Evolutionary conservation across 2,797 vertebrate genomes (phyloP).

Genomic region (Buceros bicornis): DNA sequence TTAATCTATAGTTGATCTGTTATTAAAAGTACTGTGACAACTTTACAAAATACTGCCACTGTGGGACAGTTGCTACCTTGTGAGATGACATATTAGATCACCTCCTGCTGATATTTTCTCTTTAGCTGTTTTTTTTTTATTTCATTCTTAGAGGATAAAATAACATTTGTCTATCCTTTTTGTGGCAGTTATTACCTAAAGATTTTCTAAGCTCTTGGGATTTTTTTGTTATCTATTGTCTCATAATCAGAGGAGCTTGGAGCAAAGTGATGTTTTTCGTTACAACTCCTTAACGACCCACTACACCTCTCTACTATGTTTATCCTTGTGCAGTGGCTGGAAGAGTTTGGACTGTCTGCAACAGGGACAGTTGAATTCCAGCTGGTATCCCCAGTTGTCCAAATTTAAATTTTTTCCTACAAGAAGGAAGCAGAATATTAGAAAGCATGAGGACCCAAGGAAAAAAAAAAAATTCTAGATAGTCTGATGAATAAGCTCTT

Average conservation of each 20-base stretch:
- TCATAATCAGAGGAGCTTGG: neutral
- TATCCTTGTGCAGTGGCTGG: neutral
- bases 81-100: neutral
- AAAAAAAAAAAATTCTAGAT: neutral
- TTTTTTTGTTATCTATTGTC: neutral
- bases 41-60: neutral
- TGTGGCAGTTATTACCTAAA: neutral
- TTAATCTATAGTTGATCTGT: neutral
- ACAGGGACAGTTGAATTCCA: neutral
- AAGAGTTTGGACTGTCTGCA: neutral
- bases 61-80: neutral
- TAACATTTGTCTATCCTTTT: neutral
- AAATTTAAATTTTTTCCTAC: neutral
- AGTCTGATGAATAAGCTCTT: neutral
- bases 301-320: neutral
- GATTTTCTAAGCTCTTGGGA: neutral
- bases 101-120: neutral
- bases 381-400: neutral
- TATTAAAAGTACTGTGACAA: neutral
- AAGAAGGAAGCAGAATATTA: neutral
- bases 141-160: neutral
- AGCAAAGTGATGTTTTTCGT: neutral
- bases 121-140: neutral
- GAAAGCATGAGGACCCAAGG: neutral
- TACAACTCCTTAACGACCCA: neutral